Percentiles rank a stretch among this genome's conserved stretches.
Evolutionary conservation across 2,888 invertebrate genomes (phyloP).

Genomic region (Lepidocyrtinus sp.): DNA sequence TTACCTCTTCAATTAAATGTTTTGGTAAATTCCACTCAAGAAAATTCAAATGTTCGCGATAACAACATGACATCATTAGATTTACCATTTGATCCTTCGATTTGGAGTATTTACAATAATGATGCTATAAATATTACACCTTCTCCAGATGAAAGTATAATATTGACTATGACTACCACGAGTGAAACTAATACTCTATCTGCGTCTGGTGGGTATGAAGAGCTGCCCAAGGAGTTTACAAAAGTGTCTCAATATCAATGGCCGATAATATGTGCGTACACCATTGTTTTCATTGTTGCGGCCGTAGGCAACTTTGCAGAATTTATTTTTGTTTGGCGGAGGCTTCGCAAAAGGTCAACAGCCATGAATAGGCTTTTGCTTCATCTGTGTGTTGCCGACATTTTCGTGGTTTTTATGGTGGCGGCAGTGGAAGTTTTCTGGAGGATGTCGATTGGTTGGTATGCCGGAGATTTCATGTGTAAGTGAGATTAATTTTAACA

Average conservation of each 20-base stretch:
- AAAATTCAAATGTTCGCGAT: no score
- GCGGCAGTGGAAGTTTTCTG: constrained; percentile 61
- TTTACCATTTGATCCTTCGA: no score
- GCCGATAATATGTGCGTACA: constrained; percentile 57
- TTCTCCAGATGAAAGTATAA: no score
- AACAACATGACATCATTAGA: no score
- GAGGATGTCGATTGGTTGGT: constrained; percentile 64
- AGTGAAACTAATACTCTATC: no score
- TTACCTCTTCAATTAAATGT: no score
- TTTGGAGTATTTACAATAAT: no score
- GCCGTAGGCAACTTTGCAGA: constrained; percentile 64
- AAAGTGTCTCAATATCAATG: constrained; percentile 54
- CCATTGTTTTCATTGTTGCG: constrained; percentile 59
- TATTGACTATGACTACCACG: no score
- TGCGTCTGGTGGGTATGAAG: not conserved
- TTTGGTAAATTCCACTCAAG: no score
- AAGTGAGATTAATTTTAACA: no score
- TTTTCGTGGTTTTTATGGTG: constrained; percentile 60
- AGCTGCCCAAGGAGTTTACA: constrained; percentile 47
- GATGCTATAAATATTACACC: no score
- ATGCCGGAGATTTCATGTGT: constrained; percentile 62
- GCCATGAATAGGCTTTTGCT: constrained; percentile 65
- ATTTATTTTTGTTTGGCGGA: constrained; percentile 53
- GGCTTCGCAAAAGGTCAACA: constrained; percentile 53
- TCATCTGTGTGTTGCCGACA: constrained; percentile 64